Percentiles rank a stretch among this genome's conserved stretches.
phyloP scores from a whole-genome alignment of 2,888 invertebrate genomes.

The Rutpela maculata region DNA sequence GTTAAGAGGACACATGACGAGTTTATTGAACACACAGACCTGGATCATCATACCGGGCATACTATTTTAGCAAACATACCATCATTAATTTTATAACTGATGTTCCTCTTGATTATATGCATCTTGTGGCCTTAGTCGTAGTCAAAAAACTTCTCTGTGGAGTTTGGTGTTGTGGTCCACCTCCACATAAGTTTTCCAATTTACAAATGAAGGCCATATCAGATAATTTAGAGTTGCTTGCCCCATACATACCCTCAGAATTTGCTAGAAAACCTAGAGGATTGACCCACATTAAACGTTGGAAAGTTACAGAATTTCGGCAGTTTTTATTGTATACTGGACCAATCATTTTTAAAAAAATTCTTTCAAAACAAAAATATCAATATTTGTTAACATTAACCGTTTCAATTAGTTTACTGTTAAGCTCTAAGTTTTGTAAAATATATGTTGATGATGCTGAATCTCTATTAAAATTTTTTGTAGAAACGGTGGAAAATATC shows the following conservation, averaged over 20 bases:
- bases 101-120: conserved; percentile 38
- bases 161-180: conserved; percentile 39
- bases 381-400: conserved; percentile 8
- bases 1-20: conserved; percentile 18
- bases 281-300: conserved; percentile 10
- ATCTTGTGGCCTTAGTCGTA: conserved; percentile 31
- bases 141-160: conserved; percentile 34
- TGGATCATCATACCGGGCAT: conserved; percentile 22
- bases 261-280: conserved; percentile 29
- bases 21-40: conserved; percentile 15
- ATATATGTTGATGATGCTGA: conserved; percentile 12
- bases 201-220: conserved; percentile 10
- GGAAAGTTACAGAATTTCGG: neutral
- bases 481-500: neutral
- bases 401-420: conserved; percentile 9
- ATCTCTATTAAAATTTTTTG: no score
- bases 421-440: neutral
- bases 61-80: conserved; percentile 33
- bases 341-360: neutral
- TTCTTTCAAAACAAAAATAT: neutral
- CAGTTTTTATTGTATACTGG: no score
- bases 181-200: conserved; percentile 35
- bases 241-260: conserved; percentile 16
- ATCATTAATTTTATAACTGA: conserved; percentile 27
- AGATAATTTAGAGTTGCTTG: conserved; percentile 12